Percentiles rank a stretch among this genome's conserved stretches.
Conservation (phyloP, 2,888 invertebrate species). For the Cerastis rubricosa region DNA sequence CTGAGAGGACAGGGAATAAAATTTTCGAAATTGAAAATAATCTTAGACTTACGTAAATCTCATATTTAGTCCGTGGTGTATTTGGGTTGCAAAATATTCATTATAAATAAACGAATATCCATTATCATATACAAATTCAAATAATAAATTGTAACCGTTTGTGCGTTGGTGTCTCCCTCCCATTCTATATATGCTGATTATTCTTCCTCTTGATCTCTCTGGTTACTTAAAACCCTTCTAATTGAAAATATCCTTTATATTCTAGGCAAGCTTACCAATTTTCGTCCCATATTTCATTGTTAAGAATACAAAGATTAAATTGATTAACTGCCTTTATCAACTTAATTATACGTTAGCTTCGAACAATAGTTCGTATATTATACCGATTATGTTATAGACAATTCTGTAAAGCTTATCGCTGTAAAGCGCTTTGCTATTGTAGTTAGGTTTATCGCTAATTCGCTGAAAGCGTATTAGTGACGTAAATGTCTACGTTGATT, state of each 20-base stretch:
- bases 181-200: not conserved
- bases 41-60: not conserved
- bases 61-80: not conserved
- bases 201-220: not conserved
- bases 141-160: not conserved
- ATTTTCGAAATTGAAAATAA: not conserved
- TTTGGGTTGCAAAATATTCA: not conserved
- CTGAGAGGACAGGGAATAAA: too few species aligned
- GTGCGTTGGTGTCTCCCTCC: not conserved
- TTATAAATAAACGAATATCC: not conserved
- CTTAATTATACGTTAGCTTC: constrained; percentile 31
- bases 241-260: not conserved
- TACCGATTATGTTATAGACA: constrained; percentile 36
- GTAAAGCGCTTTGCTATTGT: constrained; percentile 33
- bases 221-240: not conserved
- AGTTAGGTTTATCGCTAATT: constrained; percentile 15
- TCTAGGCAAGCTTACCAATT: constrained; percentile 17
- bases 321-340: constrained; percentile 45
- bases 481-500: constrained; percentile 13
- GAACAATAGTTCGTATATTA: constrained; percentile 46
- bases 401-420: constrained; percentile 33
- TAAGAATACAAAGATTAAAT: constrained; percentile 46
- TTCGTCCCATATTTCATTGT: constrained; percentile 14
- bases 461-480: constrained; percentile 20
- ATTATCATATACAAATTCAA: not conserved